Evolutionary conservation across 2,113 vertebrate species (phyloP), one percentile per base, ranked within the genome.

Genomic region (Prinia subflava): DNA sequence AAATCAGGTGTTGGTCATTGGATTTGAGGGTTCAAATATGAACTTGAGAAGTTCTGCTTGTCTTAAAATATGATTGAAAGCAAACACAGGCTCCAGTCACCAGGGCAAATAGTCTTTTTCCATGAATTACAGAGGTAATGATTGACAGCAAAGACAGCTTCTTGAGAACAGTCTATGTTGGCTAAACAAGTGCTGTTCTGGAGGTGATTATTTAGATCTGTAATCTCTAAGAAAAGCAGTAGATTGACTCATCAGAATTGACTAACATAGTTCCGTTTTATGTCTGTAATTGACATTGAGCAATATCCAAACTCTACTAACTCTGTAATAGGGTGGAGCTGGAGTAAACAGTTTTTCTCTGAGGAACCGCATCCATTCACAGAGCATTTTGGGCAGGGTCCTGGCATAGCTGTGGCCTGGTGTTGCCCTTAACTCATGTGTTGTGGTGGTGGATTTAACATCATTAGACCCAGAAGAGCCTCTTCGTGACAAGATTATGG

Each of bases 211-310:
- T 85, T 94, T 79, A 44, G 59, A 25, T 89, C 35, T 60, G 74
- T 82, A 92, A 83, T 95, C 85, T 96, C 93, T 37, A 93, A 94
- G 90, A 95, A 94, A 89, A 95, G 90, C 73, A 82, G 19, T 37
- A 5, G 78, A 84, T 90, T 95, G 94, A 95, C 88, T 96, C 94
- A 95, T 89, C 76, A 46, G 83, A 78, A 89, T 96, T 96, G 93
- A 95, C 94, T 94, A 92, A 96, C 42, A 41, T 3, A 71, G 87
- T 95, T 97, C 94, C 44, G 53, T 70, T 96, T 88, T 94, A 81
- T 75, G 60, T 92, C 88, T 90, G 11, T 93, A 94, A 93, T 89
- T 94, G 92, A 30, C 60, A 16, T 96, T 95, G 88, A 81, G 93
- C 88, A 97, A 94, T 90, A 83, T 83, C 89, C 93, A 81, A 33